A percentile compares a stretch with the other conserved stretches of the same genome.
Evolutionary conservation across 2,888 invertebrate species (phyloP).

Genomic region (Scaptomyza polygonia): DNA sequence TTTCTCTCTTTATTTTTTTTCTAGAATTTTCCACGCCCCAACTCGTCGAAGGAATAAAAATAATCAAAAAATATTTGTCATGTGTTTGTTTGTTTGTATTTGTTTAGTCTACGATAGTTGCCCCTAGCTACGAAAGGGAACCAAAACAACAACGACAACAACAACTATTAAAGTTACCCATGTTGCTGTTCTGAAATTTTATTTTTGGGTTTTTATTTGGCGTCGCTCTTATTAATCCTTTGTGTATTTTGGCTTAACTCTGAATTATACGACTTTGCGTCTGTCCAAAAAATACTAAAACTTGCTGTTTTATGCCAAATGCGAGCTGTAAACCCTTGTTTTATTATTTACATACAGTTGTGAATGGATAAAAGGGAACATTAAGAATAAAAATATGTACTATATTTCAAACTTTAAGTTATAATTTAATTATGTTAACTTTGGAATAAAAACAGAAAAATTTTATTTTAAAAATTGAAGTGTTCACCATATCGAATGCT

Average conservation of each 20-base stretch:
- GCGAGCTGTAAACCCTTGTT: constrained; percentile 9
- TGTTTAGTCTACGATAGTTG: constrained; percentile 51
- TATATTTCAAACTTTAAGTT: too few species aligned
- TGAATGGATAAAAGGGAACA: not conserved
- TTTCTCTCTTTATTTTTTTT: not conserved
- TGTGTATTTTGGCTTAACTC: constrained; percentile 63
- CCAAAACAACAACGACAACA: constrained; percentile 65
- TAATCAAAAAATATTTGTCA: constrained; percentile 50
- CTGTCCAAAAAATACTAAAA: constrained; percentile 38
- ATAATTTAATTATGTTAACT: too few species aligned
- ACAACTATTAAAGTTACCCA: constrained; percentile 18
- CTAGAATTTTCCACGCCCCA: constrained; percentile 18
- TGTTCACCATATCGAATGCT: not conserved
- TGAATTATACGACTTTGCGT: constrained; percentile 56
- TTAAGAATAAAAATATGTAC: too few species aligned
- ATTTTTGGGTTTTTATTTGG: constrained; percentile 21
- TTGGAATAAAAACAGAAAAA: too few species aligned
- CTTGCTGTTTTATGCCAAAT: constrained; percentile 62
- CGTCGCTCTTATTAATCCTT: constrained; percentile 68
- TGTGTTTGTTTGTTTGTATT: constrained; percentile 15
- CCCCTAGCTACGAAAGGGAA: constrained; percentile 68
- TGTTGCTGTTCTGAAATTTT: constrained; percentile 16
- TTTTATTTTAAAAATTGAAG: too few species aligned
- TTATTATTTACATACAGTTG: not conserved
- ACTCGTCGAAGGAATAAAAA: constrained; percentile 1